Percentiles rank a stretch among this genome's conserved stretches.
Evolutionary conservation across 2,797 vertebrate genomes (phyloP).

Genomic region (Sphenopsis melanotis): DNA sequence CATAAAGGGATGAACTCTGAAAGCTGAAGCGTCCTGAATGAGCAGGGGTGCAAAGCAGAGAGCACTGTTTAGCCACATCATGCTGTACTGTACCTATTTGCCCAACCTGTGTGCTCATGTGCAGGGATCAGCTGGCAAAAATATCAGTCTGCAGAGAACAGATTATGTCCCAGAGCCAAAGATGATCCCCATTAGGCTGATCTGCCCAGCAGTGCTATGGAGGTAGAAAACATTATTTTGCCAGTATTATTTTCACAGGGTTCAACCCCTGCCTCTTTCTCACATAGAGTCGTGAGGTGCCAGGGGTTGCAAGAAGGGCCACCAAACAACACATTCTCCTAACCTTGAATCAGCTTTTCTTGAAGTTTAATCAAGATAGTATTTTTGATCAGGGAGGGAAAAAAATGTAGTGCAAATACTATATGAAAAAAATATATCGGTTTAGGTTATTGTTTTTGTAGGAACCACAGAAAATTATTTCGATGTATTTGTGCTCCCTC

Average conservation of each 20-base stretch:
- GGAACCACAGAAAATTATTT: neutral
- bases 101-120: neutral
- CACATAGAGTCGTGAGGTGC: neutral
- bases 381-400: rapidly evolving
- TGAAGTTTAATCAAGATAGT: neutral
- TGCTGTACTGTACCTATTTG: neutral
- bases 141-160: neutral
- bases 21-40: neutral
- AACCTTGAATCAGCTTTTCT: neutral
- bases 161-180: neutral
- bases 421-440: neutral
- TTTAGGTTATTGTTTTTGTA: neutral
- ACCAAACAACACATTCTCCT: neutral
- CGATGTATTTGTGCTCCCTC: constrained; percentile 54
- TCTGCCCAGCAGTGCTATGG: neutral
- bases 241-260: neutral
- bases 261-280: neutral
- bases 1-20: neutral
- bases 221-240: neutral
- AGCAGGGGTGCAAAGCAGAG: neutral
- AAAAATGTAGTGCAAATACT: neutral
- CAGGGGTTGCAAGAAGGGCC: neutral
- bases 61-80: rapidly evolving
- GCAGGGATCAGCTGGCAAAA: neutral
- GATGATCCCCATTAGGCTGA: neutral